Evolutionary conservation across 2,113 vertebrate species (phyloP), one percentile per base, ranked within the genome.

Genomic region (Tupaia chinensis): DNA sequence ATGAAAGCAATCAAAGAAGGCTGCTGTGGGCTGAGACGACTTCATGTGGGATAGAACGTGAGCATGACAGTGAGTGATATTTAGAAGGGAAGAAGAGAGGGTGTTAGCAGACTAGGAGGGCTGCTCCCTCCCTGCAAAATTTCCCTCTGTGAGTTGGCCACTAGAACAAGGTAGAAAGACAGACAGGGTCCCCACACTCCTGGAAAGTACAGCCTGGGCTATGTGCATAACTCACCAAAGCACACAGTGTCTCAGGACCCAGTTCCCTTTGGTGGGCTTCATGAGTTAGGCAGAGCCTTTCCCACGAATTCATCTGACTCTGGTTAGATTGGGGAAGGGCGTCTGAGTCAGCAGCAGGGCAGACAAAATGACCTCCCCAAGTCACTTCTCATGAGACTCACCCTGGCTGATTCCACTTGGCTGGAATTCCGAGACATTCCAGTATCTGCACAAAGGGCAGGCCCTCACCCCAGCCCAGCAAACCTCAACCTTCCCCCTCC

Each of bases 321-420:
- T 89, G 3, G 76, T 96, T 87, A 97, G 87, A 84, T 44, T 9
- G 22, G 65, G 68, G 90, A 95, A 97, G 92, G 73, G 73, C 7
- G 81, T 89, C 96, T 78, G 91, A 97, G 93, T 93, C 96, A 96
- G 95, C 89, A 93, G n/a, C 84, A 73, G 77, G 93, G 82, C 85
- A 97, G 97, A 96, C 97, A 77, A 96, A 97, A 95, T 94, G 92
- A 96, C 80, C 94, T 97, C 73, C 27, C 87, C 68, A 91, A 88
- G 97, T 85, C 97, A 94, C 82, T 95, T 97, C 94, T 97, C 95
- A 81, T 95, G 97, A 44, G 3, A 91, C 87, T 0, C 6, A 22
- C 32, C 53, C 0, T 89, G 92, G 76, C 81, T 81, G n/a, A 90
- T 15, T 96, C n/a, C 56, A 80, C 63, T 97, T 97, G 98, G 98